These are phyloP conservation scores for Paramormyrops hopkinsi DNA, from an alignment of 2,797 vertebrate species.

Conservation along the genomic window DNA sequence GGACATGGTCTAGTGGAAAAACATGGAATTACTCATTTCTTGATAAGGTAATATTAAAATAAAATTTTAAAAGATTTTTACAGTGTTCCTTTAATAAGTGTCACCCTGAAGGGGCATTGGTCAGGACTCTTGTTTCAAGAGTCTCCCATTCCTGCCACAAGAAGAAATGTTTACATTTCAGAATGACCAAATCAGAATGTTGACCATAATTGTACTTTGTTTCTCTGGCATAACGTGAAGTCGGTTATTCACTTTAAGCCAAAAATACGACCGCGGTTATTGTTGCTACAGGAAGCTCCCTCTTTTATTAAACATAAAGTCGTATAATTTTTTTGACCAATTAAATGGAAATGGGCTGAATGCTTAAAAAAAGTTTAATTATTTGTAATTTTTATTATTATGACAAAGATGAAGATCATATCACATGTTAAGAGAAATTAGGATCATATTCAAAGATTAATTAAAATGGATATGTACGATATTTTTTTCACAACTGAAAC, in stretches of 20 bases:
- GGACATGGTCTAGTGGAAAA: conserved; percentile 94
- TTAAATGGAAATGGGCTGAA: background rate
- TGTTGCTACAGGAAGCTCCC: background rate
- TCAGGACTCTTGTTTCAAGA: background rate
- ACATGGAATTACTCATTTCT: conserved; percentile 98
- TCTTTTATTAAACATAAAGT: background rate
- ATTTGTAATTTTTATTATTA: background rate
- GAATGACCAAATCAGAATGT: background rate
- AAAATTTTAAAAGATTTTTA: background rate
- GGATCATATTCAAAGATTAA: background rate
- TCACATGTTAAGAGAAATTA: background rate
- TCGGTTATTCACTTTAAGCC: background rate
- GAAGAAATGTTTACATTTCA: background rate
- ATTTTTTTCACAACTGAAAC: background rate
- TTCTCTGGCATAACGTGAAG: background rate
- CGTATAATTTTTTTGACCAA: background rate
- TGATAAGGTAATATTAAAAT: conserved; percentile 73
- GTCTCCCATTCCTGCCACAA: background rate
- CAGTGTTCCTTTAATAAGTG: background rate
- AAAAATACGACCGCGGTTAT: background rate
- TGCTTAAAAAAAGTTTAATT: background rate
- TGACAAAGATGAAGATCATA: background rate
- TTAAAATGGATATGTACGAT: background rate
- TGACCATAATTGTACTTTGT: background rate
- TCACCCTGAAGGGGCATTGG: background rate